These are phyloP conservation scores for Stichodactyla helianthus DNA, from an alignment of 64 coral and sea anemone species.

Conservation along the genomic window DNA sequence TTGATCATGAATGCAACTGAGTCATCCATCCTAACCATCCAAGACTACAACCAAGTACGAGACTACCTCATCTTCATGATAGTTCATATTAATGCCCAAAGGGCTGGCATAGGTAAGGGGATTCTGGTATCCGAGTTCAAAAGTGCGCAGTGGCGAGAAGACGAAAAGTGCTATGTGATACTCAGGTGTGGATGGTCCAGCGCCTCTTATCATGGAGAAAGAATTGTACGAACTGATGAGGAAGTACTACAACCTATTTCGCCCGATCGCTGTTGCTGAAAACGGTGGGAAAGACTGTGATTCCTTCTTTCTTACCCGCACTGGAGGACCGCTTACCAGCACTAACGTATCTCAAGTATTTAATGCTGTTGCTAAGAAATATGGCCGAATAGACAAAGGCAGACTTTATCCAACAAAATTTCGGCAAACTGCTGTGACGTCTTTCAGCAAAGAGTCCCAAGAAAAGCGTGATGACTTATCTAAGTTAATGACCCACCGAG, in stretches of 20 bases:
- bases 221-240: not conserved
- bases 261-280: not conserved
- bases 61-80: too few relatives aligned
- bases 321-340: not conserved
- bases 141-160: slow-evolving; percentile 6
- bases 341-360: not conserved
- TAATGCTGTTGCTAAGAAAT: not conserved
- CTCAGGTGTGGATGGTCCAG: not conserved
- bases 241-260: not conserved
- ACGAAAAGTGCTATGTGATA: not conserved
- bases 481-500: not conserved
- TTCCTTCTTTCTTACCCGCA: not conserved
- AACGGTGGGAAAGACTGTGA: not conserved
- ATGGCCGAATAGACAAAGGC: not conserved
- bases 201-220: not conserved
- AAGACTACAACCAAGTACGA: too few relatives aligned
- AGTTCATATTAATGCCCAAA: too few relatives aligned
- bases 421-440: not conserved
- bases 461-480: not conserved
- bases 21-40: too few relatives aligned
- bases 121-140: not conserved
- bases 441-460: not conserved
- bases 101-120: too few relatives aligned
- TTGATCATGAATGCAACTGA: too few relatives aligned
- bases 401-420: not conserved